Evolutionary conservation across 37 sponge, comb jelly and placozoan species (phyloP).

Genomic region (Diacarnus erythraeanus): DNA sequence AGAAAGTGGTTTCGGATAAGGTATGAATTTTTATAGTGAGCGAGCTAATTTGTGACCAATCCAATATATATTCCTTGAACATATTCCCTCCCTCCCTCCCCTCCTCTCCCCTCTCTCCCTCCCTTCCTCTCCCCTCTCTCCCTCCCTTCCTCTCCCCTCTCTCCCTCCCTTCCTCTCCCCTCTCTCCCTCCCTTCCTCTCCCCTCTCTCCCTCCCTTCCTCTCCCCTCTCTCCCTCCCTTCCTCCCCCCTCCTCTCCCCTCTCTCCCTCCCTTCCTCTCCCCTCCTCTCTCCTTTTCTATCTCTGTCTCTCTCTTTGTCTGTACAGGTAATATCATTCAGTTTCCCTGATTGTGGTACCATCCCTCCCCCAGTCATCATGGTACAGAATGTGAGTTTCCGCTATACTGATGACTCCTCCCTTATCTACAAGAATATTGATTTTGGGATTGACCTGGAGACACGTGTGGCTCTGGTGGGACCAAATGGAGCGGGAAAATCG

Average conservation of each 20-base stretch:
- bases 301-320: no score
- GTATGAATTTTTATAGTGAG: no score
- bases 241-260: no score
- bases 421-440: slow-evolving; percentile 83
- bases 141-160: not conserved
- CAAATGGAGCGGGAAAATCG: slow-evolving; percentile 96
- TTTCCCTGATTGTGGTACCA: slow-evolving; percentile 89
- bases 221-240: not conserved
- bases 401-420: slow-evolving; percentile 26
- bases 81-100: not conserved
- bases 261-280: no score
- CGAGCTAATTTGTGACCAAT: not conserved
- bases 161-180: not conserved
- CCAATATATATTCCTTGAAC: not conserved
- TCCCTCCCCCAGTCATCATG: slow-evolving; percentile 96
- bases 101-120: not conserved
- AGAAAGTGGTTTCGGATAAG: slow-evolving; percentile 82
- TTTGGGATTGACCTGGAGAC: slow-evolving; percentile 95
- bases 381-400: slow-evolving; percentile 89
- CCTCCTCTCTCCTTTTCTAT: no score
- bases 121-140: not conserved
- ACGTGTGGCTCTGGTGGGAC: slow-evolving; percentile 91
- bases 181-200: not conserved
- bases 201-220: not conserved
- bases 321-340: slow-evolving; percentile 71